Conservation (phyloP, 2,797 vertebrate species). For the Coreius guichenoti region DNA sequence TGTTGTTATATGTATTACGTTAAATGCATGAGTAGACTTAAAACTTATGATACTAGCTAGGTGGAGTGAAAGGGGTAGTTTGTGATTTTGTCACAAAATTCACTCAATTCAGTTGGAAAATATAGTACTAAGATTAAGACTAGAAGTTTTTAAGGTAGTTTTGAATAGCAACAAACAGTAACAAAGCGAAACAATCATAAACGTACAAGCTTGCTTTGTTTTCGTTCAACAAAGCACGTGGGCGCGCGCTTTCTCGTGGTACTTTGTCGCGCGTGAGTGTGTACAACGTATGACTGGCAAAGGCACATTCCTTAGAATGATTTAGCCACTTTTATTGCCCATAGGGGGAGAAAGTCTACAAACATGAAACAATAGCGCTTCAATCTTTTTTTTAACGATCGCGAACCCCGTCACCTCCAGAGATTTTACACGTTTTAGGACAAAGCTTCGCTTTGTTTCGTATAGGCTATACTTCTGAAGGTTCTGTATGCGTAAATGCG, state of each 20-base stretch:
- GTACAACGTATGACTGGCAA: background rate
- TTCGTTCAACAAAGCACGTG: background rate
- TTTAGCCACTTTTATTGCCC: conserved; percentile 7
- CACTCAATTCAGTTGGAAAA: background rate
- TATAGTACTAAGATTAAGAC: background rate
- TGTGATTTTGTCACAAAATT: background rate
- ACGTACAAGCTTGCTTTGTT: background rate
- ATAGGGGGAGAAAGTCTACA: background rate
- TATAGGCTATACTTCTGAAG: background rate
- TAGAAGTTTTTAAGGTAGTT: background rate
- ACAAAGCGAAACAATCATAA: no score
- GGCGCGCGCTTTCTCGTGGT: background rate
- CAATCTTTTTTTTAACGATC: background rate
- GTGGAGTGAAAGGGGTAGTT: background rate
- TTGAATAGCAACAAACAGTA: background rate
- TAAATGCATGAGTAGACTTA: no score
- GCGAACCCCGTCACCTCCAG: background rate
- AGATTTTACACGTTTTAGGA: background rate
- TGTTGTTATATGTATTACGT: background rate
- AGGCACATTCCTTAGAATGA: conserved; percentile 1
- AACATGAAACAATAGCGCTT: conserved; percentile 1
- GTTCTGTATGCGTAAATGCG: background rate
- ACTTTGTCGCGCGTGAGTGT: background rate
- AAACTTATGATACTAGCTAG: background rate
- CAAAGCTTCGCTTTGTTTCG: background rate